Conservation (phyloP, 2,113 vertebrate species). For the Bucco capensis region DNA sequence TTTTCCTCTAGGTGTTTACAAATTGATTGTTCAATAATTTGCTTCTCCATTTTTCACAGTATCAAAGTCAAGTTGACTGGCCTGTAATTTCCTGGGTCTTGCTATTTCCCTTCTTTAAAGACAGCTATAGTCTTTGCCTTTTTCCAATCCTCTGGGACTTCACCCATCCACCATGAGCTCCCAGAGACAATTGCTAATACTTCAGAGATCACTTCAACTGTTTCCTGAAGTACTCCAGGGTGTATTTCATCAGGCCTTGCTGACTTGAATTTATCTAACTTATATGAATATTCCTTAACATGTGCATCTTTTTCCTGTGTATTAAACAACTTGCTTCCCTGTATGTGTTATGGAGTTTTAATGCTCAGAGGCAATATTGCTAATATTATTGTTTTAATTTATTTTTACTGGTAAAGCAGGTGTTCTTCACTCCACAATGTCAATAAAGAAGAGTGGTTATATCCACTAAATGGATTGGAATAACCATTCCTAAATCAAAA, state of each 20-base stretch:
- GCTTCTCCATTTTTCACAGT: not conserved
- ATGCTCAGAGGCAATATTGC: not conserved
- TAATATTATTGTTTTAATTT: not conserved
- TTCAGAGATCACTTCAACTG: constrained; percentile 15
- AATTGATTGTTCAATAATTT: constrained; percentile 59
- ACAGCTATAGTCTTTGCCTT: not conserved
- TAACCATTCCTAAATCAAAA: not conserved
- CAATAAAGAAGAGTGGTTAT: not conserved
- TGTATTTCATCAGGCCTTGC: not conserved
- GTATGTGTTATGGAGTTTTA: not conserved
- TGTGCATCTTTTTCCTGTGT: not conserved
- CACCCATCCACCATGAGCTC: not conserved
- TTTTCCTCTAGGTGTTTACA: constrained; percentile 52
- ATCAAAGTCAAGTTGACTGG: constrained; percentile 22
- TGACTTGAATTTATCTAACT: constrained; percentile 3
- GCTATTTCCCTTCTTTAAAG: not conserved
- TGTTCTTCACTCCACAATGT: not conserved
- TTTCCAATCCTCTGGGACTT: not conserved
- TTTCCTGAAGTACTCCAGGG: not conserved
- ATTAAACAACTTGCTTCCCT: not conserved
- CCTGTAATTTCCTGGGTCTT: not conserved
- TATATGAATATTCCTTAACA: constrained; percentile 24
- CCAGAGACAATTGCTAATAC: constrained; percentile 22
- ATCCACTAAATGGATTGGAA: not conserved
- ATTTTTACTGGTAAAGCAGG: not conserved